Percentiles rank a stretch among this genome's conserved stretches.
phyloP scores from a whole-genome alignment of 30 jellyfish, hydroid and myxozoan genomes.

The Haliclystus octoradiatus region DNA sequence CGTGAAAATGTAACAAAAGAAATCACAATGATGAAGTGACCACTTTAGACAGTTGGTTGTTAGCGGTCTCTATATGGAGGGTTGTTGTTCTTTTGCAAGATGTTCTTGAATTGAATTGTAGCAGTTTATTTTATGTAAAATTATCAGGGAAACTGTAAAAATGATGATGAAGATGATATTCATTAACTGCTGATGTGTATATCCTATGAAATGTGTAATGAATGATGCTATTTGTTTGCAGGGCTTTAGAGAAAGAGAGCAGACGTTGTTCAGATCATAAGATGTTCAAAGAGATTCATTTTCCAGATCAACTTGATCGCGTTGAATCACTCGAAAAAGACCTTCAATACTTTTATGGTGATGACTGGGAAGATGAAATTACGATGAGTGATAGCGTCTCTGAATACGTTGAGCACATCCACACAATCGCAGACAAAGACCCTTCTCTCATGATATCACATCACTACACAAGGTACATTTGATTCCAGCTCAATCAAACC shows the following conservation, averaged over 20 bases:
- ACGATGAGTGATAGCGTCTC: conserved; percentile 24
- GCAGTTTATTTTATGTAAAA: too few species aligned
- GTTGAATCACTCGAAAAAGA: conserved; percentile 36
- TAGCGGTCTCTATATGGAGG: too few species aligned
- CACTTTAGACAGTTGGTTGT: too few species aligned
- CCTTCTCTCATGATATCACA: conserved; percentile 50
- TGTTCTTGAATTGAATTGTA: too few species aligned
- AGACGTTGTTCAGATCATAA: conserved; percentile 34
- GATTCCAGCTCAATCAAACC: too few species aligned
- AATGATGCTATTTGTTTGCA: not conserved
- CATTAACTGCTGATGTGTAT: too few species aligned
- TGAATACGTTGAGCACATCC: conserved; percentile 32
- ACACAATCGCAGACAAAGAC: conserved; percentile 26
- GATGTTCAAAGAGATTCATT: conserved; percentile 27
- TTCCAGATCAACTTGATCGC: conserved; percentile 45
- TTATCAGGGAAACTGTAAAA: too few species aligned
- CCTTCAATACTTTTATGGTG: conserved; percentile 47
- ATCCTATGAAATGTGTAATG: too few species aligned
- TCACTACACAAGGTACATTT: conserved; percentile 49
- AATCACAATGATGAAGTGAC: too few species aligned
- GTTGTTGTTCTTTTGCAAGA: too few species aligned
- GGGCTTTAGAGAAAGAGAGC: conserved; percentile 56
- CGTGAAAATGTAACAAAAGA: too few species aligned
- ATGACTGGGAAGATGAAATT: conserved; percentile 60
- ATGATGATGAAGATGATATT: too few species aligned